These are phyloP conservation scores for Sylvicola cinctus DNA, from an alignment of 2,888 invertebrate species.

Conservation along the genomic window DNA sequence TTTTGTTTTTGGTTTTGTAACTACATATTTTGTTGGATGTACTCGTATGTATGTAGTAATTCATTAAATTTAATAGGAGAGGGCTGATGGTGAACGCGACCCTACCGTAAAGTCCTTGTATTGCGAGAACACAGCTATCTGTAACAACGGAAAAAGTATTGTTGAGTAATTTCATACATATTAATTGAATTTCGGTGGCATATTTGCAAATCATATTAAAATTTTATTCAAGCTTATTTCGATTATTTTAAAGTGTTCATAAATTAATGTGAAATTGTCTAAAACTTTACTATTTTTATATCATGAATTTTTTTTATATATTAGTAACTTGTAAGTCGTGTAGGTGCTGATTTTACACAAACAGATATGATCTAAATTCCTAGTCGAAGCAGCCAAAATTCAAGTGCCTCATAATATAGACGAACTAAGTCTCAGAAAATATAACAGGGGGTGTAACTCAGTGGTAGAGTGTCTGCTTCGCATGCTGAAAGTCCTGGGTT, in stretches of 20 bases:
- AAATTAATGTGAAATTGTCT: too few relatives aligned
- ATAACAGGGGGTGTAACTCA: constrained; percentile 27
- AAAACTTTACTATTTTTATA: too few relatives aligned
- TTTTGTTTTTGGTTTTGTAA: neutral
- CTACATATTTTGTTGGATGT: neutral
- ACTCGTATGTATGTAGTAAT: too few relatives aligned
- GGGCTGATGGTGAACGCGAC: constrained; percentile 51
- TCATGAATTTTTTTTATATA: too few relatives aligned
- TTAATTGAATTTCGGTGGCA: too few relatives aligned
- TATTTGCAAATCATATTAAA: too few relatives aligned
- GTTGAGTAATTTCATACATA: neutral
- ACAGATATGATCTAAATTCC: too few relatives aligned
- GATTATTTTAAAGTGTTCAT: too few relatives aligned
- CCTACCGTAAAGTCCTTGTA: constrained; percentile 84
- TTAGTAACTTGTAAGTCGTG: too few relatives aligned
- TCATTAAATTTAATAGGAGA: constrained; percentile 29
- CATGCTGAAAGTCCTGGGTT: constrained; percentile 46
- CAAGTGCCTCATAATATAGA: constrained; percentile 1
- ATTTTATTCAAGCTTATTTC: too few relatives aligned
- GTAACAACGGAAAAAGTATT: constrained; percentile 24
- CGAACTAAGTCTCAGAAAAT: neutral
- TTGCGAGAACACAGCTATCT: constrained; percentile 84
- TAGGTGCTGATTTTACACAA: too few relatives aligned
- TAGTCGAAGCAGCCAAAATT: too few relatives aligned
- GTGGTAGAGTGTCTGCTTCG: constrained; percentile 42